Evolutionary conservation across 1,140 invertebrate species (phyloP), one percentile per base, ranked within the genome.

Genomic region (Pentalonia nigronervosa): DNA sequence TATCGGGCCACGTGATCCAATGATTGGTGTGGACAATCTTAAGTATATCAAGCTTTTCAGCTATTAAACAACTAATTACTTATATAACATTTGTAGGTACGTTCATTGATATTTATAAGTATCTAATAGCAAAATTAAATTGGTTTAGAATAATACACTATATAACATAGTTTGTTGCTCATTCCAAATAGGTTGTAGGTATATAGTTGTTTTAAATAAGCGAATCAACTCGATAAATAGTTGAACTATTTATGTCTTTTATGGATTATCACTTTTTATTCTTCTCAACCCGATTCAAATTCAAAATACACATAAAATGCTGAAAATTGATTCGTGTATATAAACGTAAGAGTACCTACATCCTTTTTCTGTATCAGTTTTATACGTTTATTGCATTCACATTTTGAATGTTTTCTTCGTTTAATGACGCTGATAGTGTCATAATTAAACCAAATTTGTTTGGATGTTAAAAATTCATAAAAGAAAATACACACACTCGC

Each of bases 21-120:
- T 90, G 88, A 90, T 56, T 50, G 88, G 50, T 41, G 88, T 36
- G 34, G 48, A 90, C 53, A 90, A 90, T 89, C 30, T 53, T 30
- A 89, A 53, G 87, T 7, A 21, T 53, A 53, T 56, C 88, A 23
- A 56, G 53, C 53, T 90, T 90, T 36, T 90, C 36, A 90, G 23
- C 23, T 9, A 30, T 41, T 90, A 41, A 41, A 90, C 50, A 48
- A 41, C 41, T 14, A 60, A 11, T 0, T 60, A 30, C 17, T 11
- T 48, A 14, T 11, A 30, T 7, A 36, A 36, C 76, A 23, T 25
- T 0, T 84, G 30, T 67, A n/a, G 56, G 25, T 14, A 21, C 30
- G 11, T n/a, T 14, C 30, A 6, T 67, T 67, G 21, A n/a, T 67
- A 21, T n/a, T n/a, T 8, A 67, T 67, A 14, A 30, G 0, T 30